Conservation (phyloP, 2,888 invertebrate genomes). For the Mongoloraphidia duomilia region DNA sequence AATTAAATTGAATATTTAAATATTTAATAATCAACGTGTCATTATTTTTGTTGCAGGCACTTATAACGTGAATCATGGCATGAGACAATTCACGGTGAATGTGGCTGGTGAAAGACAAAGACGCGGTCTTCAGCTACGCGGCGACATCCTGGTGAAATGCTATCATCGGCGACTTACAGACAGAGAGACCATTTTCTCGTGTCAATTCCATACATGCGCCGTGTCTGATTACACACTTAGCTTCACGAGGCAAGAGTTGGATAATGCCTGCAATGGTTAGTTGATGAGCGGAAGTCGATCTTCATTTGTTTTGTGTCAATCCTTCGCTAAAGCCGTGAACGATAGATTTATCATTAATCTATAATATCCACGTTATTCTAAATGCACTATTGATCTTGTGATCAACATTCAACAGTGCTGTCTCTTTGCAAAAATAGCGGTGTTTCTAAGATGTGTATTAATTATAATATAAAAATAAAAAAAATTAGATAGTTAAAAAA, state of each 20-base stretch:
- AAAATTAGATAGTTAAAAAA: no score
- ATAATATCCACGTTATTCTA: no score
- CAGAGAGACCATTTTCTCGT: constrained; percentile 64
- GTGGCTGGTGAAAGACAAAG: constrained; percentile 45
- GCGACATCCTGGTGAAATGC: constrained; percentile 84
- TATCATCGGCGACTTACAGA: constrained; percentile 50
- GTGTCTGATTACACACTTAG: constrained; percentile 71
- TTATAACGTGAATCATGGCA: constrained; percentile 51
- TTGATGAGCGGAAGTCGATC: constrained; percentile 5
- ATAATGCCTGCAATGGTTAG: constrained; percentile 68
- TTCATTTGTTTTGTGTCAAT: background rate
- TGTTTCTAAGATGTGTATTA: no score
- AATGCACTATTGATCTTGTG: no score
- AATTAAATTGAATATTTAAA: background rate
- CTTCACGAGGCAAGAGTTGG: constrained; percentile 76
- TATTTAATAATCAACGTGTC: background rate
- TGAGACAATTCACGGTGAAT: constrained; percentile 52
- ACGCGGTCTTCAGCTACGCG: constrained; percentile 60
- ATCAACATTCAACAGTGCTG: no score
- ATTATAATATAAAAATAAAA: no score
- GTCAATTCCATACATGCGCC: constrained; percentile 91
- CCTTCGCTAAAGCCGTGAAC: no score
- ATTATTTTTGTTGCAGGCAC: constrained; percentile 34
- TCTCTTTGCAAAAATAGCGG: no score
- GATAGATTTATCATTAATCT: no score